Evolutionary conservation across 2,113 vertebrate species (phyloP).

Genomic region (Lophochroa leadbeateri): DNA sequence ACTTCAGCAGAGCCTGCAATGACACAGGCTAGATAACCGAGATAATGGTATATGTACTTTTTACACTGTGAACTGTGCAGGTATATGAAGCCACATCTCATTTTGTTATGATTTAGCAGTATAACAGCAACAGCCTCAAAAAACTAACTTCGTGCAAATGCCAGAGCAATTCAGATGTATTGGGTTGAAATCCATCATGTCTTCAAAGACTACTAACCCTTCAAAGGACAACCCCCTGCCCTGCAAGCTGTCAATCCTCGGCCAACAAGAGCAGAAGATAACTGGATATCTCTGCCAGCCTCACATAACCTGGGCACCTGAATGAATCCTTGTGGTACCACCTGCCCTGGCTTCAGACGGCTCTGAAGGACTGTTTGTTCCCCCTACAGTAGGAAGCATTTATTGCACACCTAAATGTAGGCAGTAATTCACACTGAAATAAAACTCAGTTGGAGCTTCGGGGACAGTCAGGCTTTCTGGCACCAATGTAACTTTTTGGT

Average conservation of each 20-base stretch:
- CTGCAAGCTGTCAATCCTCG: background rate
- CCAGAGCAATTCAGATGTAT: background rate
- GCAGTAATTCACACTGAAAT: background rate
- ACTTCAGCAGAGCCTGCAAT: background rate
- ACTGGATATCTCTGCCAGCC: background rate
- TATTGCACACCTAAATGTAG: background rate
- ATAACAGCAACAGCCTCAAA: background rate
- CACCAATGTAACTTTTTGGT: fast-evolving
- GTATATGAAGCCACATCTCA: background rate
- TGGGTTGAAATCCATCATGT: background rate
- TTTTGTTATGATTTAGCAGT: background rate
- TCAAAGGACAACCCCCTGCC: background rate
- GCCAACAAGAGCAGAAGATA: background rate
- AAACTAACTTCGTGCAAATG: background rate
- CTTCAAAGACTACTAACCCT: background rate
- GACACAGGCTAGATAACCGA: background rate
- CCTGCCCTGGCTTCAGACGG: background rate
- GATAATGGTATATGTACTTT: background rate
- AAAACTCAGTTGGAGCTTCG: background rate
- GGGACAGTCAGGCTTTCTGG: background rate
- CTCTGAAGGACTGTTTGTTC: background rate
- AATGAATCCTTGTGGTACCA: fast-evolving
- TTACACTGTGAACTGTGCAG: background rate
- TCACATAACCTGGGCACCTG: background rate
- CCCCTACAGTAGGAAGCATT: background rate